Percentiles rank a stretch among this genome's conserved stretches.
phyloP scores from a whole-genome alignment of 2,797 vertebrate genomes.

The Poeciliopsis turneri region DNA sequence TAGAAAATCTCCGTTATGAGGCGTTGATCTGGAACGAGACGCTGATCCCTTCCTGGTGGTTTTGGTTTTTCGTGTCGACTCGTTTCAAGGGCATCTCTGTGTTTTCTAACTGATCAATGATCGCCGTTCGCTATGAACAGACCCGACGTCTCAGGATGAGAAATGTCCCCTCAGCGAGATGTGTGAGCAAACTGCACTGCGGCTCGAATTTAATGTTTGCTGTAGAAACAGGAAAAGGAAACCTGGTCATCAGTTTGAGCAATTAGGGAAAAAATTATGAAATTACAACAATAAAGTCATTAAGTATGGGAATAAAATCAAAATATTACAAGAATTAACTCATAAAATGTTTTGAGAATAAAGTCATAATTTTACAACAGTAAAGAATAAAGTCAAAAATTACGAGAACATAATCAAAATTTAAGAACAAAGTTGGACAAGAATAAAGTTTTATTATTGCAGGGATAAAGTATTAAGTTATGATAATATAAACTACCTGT shows the following conservation, averaged over 20 bases:
- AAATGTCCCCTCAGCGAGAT: neutral
- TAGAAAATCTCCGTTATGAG: neutral
- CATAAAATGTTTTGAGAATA: no score
- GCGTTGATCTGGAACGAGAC: neutral
- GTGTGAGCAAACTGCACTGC: neutral
- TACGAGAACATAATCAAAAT: no score
- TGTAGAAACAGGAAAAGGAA: neutral
- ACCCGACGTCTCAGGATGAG: neutral
- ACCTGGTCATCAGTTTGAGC: neutral
- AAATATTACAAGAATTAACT: no score
- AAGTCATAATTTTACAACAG: no score
- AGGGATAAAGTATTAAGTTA: no score
- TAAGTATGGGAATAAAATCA: no score
- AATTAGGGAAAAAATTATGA: neutral
- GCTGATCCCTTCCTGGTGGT: neutral
- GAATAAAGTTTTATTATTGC: no score
- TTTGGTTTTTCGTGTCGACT: neutral
- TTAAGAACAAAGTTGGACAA: no score
- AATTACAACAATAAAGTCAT: no score
- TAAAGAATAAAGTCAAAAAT: no score
- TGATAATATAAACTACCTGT: no score
- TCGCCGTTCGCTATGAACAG: neutral
- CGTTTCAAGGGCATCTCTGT: neutral
- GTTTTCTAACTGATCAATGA: neutral
- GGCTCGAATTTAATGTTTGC: neutral